Percentiles rank a stretch among this genome's conserved stretches.
phyloP scores from a whole-genome alignment of 2,113 vertebrate species.

The Bagarius yarrelli region DNA sequence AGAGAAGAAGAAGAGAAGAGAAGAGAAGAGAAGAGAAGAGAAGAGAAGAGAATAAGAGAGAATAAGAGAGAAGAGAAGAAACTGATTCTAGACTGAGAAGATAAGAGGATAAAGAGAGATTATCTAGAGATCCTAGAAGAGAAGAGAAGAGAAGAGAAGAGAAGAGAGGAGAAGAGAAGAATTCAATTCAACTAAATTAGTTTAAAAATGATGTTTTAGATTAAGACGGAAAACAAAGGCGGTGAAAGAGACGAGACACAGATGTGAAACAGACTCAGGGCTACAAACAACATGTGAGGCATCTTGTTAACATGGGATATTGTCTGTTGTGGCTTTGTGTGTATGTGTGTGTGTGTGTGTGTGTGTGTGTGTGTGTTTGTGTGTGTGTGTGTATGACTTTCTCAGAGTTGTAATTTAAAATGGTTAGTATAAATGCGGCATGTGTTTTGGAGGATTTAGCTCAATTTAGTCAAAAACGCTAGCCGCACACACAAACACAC shows the following conservation, averaged over 20 bases:
- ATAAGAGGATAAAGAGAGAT: too few relatives aligned
- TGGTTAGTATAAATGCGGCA: constrained; percentile 25
- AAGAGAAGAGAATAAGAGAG: too few relatives aligned
- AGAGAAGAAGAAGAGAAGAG: too few relatives aligned
- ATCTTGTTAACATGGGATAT: constrained; percentile 44
- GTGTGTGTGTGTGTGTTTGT: neutral
- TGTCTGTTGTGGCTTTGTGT: constrained; percentile 44
- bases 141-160: too few relatives aligned
- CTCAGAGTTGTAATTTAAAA: constrained; percentile 46
- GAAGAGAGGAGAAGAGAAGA: too few relatives aligned
- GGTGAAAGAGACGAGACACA: neutral
- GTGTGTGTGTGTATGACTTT: constrained; percentile 25
- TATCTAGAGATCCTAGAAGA: too few relatives aligned
- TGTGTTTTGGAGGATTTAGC: constrained; percentile 6
- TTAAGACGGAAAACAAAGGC: neutral
- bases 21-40: too few relatives aligned
- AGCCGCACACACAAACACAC: neutral
- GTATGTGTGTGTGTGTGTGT: constrained; percentile 28
- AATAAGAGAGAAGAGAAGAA: too few relatives aligned
- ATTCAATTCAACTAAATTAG: neutral
- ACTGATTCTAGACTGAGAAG: too few relatives aligned
- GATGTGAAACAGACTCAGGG: constrained; percentile 5
- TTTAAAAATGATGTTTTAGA: neutral
- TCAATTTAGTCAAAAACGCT: neutral
- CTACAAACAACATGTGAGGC: constrained; percentile 31